Percentiles rank a stretch among this genome's conserved stretches.
phyloP scores from a whole-genome alignment of 2,113 vertebrate species.

The Cochlearius cochlearius region DNA sequence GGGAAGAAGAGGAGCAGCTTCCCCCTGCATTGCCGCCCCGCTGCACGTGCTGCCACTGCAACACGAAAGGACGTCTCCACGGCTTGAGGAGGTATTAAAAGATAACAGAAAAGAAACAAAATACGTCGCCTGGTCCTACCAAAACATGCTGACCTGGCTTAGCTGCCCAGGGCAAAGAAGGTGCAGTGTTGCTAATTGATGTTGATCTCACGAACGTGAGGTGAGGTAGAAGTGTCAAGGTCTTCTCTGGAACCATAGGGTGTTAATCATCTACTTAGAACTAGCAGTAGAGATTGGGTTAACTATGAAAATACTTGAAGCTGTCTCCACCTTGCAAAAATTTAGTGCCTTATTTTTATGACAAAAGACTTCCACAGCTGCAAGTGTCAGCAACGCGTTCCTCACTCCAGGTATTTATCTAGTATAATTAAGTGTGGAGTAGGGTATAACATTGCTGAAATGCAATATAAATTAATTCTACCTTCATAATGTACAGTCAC shows the following conservation, averaged over 20 bases:
- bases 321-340: not conserved
- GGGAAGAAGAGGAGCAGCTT: not conserved
- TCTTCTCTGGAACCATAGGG: not conserved
- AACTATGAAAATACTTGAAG: not conserved
- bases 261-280: not conserved
- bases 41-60: accelerated
- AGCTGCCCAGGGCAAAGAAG: not conserved
- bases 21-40: accelerated
- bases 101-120: not conserved
- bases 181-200: not conserved
- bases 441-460: not conserved
- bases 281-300: not conserved
- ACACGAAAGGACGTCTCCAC: accelerated
- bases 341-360: not conserved
- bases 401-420: conserved; percentile 42
- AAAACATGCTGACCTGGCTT: not conserved
- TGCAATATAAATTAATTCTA: conserved; percentile 14
- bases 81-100: not conserved
- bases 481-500: not conserved
- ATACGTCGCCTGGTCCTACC: not conserved
- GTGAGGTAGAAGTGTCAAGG: not conserved
- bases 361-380: conserved; percentile 1
- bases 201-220: not conserved
- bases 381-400: not conserved
- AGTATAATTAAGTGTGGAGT: conserved; percentile 21